Conservation (phyloP, 1,140 invertebrate genomes). For the Diachasmimorpha longicaudata region DNA sequence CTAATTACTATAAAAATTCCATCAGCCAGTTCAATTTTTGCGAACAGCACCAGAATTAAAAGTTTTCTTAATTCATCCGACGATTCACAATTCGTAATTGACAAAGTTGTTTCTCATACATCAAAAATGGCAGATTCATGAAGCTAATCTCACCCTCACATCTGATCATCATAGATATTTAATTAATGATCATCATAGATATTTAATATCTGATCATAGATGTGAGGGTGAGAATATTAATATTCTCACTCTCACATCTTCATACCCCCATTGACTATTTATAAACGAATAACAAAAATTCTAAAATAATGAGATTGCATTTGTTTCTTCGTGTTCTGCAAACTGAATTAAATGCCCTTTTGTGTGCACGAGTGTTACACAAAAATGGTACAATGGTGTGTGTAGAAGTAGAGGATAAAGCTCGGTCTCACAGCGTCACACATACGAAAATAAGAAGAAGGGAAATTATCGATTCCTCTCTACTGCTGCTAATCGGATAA, state of each 20-base stretch:
- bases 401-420: not conserved
- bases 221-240: too few relatives aligned
- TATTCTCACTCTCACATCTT: too few relatives aligned
- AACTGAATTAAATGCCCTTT: not conserved
- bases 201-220: too few relatives aligned
- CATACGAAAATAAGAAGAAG: not conserved
- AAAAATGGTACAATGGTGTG: not conserved
- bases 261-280: too few relatives aligned
- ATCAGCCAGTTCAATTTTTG: not conserved
- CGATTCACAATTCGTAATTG: too few relatives aligned
- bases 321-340: not conserved
- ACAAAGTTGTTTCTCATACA: too few relatives aligned
- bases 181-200: too few relatives aligned
- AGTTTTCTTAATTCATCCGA: too few relatives aligned
- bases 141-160: too few relatives aligned
- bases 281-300: not conserved
- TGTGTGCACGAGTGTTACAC: not conserved
- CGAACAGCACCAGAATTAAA: too few relatives aligned
- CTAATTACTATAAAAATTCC: not conserved
- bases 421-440: not conserved
- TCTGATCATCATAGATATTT: too few relatives aligned
- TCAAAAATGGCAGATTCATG: too few relatives aligned
- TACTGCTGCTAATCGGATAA: not conserved
- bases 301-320: not conserved
- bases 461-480: not conserved